phyloP scores from a whole-genome alignment of 2,888 invertebrate genomes.

The Cenopis cana region DNA sequence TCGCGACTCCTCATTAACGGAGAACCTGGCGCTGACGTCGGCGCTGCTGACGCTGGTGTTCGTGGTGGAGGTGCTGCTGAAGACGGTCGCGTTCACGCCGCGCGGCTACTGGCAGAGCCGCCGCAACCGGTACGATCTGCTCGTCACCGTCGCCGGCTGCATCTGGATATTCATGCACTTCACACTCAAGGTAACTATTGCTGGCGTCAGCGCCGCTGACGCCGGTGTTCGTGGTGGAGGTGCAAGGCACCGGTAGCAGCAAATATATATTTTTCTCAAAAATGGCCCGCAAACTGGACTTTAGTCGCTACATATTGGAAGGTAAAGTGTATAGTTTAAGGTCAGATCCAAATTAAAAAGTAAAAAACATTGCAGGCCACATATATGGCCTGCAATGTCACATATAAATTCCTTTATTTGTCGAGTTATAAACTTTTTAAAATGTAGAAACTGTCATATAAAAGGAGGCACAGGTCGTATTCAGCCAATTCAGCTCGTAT shows the following conservation, averaged over 20 bases:
- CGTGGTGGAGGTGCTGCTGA: slow-evolving; percentile 98
- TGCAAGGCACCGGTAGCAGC: slow-evolving; percentile 65
- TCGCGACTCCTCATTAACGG: slow-evolving; percentile 91
- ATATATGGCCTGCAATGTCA: too few species aligned
- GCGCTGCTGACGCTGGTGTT: slow-evolving; percentile 96
- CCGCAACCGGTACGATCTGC: slow-evolving; percentile 98
- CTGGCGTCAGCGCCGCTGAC: slow-evolving; percentile 95
- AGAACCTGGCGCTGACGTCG: slow-evolving; percentile 93
- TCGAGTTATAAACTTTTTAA: too few species aligned
- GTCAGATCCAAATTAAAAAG: too few species aligned
- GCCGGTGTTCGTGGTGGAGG: slow-evolving; percentile 97
- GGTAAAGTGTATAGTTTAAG: too few species aligned
- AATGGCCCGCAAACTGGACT: too few species aligned
- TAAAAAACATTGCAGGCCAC: too few species aligned
- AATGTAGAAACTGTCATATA: too few species aligned
- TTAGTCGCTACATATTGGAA: too few species aligned
- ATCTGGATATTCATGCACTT: slow-evolving; percentile 98
- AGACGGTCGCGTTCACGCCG: slow-evolving; percentile 98
- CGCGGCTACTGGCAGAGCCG: slow-evolving; percentile 99
- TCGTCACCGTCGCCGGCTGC: slow-evolving; percentile 98
- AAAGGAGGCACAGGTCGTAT: too few species aligned
- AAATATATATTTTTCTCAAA: too few species aligned
- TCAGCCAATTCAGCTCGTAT: too few species aligned
- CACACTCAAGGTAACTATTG: slow-evolving; percentile 88
- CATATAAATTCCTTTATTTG: too few species aligned